Base-by-base conservation (phyloP, 2,888 invertebrate genomes). In the Sylvicola fuscatus region DNA sequence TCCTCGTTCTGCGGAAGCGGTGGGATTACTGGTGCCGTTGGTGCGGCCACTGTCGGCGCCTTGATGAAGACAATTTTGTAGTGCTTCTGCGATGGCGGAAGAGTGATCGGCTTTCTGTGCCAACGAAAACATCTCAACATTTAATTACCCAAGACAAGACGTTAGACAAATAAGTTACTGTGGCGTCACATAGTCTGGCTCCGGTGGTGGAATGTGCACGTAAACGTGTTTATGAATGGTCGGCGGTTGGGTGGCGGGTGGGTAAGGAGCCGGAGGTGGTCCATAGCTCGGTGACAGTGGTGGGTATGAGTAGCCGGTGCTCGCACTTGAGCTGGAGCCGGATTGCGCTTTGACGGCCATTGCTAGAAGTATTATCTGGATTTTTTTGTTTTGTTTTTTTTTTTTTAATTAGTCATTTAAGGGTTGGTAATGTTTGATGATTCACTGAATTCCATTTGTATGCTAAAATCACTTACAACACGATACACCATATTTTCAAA, bases 211-310 rank as follows among this genome's bases (percentile, higher is more conserved):
- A 13, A 86, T 83, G 56, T 86, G 86, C 13, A 87, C 84, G 61
- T 86, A 87, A 11, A 87, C 84, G 53, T 86, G 86, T 53, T 87
- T 87, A 59, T 86, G 86, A 35, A 86, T 72, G 29, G 81, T 75
- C 37, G 82, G 78, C 39, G 72, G 72, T 48, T 72, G 75, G 41
- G 66, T 63, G 2, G 80, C 79, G 6, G 76, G 68, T 42, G 50
- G 49, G 45, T 49, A 53, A 6, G 31, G 31, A 6, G 37, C 34
- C 2, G 53, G 52, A 16, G 49, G 42, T 21, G 42, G 44, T 32
- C 47, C 45, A 39, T 21, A 21, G 8, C 21, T 21, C 5, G 21
- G 8, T 21, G 21, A 4, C 21, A 21, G 21, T 21, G 21, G 21
- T 21, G 21, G 21, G 21, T 21, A 21, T 8, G 21, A 21, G 21